Conservation (phyloP, 2,888 invertebrate genomes). For the Altica lythri region DNA sequence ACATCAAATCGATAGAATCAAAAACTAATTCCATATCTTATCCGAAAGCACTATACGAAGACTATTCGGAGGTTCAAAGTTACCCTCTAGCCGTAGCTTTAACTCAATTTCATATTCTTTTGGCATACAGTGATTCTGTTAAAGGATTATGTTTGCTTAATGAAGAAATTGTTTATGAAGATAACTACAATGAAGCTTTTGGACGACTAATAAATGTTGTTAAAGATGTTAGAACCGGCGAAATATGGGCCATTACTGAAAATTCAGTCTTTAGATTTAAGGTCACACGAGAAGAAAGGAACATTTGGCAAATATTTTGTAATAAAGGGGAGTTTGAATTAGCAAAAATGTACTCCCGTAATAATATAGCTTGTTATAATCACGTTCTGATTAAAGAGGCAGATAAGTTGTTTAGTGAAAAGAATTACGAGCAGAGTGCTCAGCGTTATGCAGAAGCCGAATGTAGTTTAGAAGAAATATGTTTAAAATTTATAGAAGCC, state of each 20-base stretch:
- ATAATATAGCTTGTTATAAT: conserved; percentile 81
- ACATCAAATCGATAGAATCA: conserved; percentile 59
- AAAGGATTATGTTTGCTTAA: conserved; percentile 85
- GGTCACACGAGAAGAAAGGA: conserved; percentile 81
- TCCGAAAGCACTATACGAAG: conserved; percentile 53
- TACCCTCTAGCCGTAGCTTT: conserved; percentile 76
- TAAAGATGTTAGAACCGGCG: conserved; percentile 75
- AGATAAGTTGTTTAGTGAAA: conserved; percentile 78
- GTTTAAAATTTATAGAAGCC: conserved; percentile 82
- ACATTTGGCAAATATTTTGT: conserved; percentile 88
- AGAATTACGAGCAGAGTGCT: conserved; percentile 83
- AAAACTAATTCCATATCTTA: conserved; percentile 56
- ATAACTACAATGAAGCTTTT: conserved; percentile 77
- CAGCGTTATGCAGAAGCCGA: conserved; percentile 87
- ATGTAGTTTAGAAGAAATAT: conserved; percentile 92
- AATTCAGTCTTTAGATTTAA: conserved; percentile 84
- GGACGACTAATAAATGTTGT: conserved; percentile 81
- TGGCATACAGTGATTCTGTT: conserved; percentile 82
- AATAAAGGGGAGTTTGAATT: conserved; percentile 83
- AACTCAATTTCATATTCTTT: conserved; percentile 88
- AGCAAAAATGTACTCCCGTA: conserved; percentile 82
- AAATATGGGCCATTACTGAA: conserved; percentile 87
- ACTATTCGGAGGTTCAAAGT: conserved; percentile 49
- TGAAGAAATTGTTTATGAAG: conserved; percentile 85
- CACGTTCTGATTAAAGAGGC: conserved; percentile 88